phyloP scores from a whole-genome alignment of 2,113 vertebrate genomes.

The Loxodonta africana region DNA sequence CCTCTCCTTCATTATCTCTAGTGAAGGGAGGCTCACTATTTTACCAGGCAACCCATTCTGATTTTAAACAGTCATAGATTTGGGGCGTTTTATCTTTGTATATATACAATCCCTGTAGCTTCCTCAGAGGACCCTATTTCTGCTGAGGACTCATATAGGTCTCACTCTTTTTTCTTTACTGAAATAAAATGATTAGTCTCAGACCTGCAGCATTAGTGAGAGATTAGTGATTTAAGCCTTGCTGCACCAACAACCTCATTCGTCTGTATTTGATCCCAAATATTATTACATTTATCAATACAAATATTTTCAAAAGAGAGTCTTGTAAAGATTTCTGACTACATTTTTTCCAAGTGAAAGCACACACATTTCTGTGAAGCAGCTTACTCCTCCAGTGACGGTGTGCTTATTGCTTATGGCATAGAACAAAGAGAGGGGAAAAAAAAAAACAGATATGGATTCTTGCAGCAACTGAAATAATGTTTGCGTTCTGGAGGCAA shows the following conservation, averaged over 20 bases:
- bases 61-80: neutral
- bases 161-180: neutral
- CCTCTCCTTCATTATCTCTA: neutral
- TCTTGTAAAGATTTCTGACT: conserved; percentile 7
- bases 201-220: neutral
- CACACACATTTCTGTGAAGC: neutral
- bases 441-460: neutral
- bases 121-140: neutral
- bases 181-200: neutral
- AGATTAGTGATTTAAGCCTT: neutral
- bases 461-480: neutral
- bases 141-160: neutral
- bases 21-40: neutral
- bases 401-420: neutral
- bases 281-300: neutral
- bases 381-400: neutral
- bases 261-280: conserved; percentile 51
- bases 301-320: conserved; percentile 44
- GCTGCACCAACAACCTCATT: neutral
- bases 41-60: neutral
- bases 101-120: neutral
- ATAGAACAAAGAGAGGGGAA: neutral
- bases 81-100: neutral
- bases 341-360: neutral
- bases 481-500: neutral